These are phyloP conservation scores for Xestia rhomboidea DNA, from an alignment of 2,888 invertebrate genomes.

Conservation along the genomic window DNA sequence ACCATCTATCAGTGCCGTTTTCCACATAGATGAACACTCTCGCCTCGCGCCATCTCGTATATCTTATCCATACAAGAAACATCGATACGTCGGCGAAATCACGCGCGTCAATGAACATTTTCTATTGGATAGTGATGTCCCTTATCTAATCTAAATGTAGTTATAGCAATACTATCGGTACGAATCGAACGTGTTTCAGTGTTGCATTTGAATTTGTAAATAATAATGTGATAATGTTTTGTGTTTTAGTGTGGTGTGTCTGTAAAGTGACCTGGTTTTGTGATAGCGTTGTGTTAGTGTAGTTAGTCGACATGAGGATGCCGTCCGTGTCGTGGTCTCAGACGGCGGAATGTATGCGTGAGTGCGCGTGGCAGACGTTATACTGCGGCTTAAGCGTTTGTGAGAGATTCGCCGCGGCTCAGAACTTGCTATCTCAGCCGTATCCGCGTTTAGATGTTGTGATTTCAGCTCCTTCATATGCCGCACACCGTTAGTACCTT, in stretches of 20 bases:
- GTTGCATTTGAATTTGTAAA: conserved; percentile 61
- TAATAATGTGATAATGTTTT: conserved; percentile 64
- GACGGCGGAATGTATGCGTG: conserved; percentile 79
- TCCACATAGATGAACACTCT: conserved; percentile 78
- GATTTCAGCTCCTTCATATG: conserved; percentile 80
- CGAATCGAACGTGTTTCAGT: conserved; percentile 65
- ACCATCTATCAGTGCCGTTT: conserved; percentile 69
- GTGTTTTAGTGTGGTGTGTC: conserved; percentile 39
- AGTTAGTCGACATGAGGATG: conserved; percentile 72
- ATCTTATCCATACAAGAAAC: conserved; percentile 82
- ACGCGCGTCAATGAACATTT: conserved; percentile 81
- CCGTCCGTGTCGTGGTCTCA: conserved; percentile 78
- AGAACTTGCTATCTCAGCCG: conserved; percentile 79
- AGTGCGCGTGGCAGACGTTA: conserved; percentile 80
- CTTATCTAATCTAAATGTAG: conserved; percentile 68
- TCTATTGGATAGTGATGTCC: conserved; percentile 74
- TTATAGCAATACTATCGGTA: conserved; percentile 57
- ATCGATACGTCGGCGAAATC: conserved; percentile 81
- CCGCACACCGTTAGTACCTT: conserved; percentile 80
- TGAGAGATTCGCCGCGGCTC: conserved; percentile 77
- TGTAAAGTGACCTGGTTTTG: conserved; percentile 60
- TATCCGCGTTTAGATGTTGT: conserved; percentile 84
- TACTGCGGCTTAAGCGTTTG: conserved; percentile 82
- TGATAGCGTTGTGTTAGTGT: conserved; percentile 65
- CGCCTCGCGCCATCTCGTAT: conserved; percentile 71